Percentiles rank a stretch among this genome's conserved stretches.
Evolutionary conservation across 1,140 invertebrate genomes (phyloP).

Genomic region (Neodiprion fabricii): DNA sequence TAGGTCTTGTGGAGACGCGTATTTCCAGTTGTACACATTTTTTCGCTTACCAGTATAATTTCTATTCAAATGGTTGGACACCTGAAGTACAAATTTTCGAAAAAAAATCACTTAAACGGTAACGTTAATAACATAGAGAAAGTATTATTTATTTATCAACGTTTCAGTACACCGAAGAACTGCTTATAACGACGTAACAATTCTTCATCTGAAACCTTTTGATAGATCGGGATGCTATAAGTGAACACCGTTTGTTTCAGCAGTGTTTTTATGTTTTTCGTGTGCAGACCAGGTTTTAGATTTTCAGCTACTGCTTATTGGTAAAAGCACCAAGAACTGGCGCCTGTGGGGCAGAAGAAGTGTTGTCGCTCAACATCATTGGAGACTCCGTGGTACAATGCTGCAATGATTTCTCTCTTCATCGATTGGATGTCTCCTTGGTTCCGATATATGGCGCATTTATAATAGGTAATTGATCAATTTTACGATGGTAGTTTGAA

Average conservation of each 20-base stretch:
- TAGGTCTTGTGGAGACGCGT: not conserved
- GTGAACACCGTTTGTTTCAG: not conserved
- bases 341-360: constrained; percentile 26
- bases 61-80: not conserved
- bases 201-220: not conserved
- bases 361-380: constrained; percentile 29
- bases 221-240: not conserved
- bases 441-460: not conserved
- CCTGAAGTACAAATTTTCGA: not conserved
- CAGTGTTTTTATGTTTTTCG: not conserved
- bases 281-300: not conserved
- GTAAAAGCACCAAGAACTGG: constrained; percentile 28
- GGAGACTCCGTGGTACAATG: constrained; percentile 27
- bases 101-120: not conserved
- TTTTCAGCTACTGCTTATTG: constrained; percentile 21
- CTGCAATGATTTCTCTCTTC: constrained; percentile 32
- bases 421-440: constrained; percentile 16
- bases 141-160: not conserved
- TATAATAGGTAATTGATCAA: not conserved
- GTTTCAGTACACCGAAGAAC: not conserved
- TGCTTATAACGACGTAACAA: not conserved
- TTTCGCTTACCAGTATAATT: not conserved
- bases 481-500: not conserved
- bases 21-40: not conserved
- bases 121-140: not conserved